A percentile compares a stretch with the other conserved stretches of the same genome.
phyloP scores from a whole-genome alignment of 1,140 invertebrate species.

The Drosophila carrolli region DNA sequence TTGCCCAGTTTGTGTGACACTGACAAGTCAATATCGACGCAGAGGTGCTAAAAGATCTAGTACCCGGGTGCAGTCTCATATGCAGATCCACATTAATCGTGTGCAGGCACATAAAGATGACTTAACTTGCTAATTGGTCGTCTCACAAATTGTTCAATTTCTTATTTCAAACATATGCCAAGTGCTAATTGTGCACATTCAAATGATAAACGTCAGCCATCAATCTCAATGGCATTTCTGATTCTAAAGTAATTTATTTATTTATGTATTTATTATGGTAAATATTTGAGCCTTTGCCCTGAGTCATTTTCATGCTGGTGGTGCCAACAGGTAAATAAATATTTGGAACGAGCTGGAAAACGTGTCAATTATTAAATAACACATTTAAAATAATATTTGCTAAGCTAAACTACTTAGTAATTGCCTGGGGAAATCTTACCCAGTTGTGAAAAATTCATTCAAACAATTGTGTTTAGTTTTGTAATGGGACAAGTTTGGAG shows the following conservation, averaged over 20 bases:
- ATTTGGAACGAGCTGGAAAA: slow-evolving; percentile 13
- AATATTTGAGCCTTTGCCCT: slow-evolving; percentile 15
- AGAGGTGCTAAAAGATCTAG: slow-evolving; percentile 36
- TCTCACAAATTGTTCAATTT: slow-evolving; percentile 45
- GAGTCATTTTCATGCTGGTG: slow-evolving; percentile 19
- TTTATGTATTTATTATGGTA: slow-evolving; percentile 20
- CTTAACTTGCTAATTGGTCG: slow-evolving; percentile 37
- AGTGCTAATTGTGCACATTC: slow-evolving; percentile 51
- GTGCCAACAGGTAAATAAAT: slow-evolving; percentile 11
- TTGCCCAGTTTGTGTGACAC: slow-evolving; percentile 23
- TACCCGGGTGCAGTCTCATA: slow-evolving; percentile 22
- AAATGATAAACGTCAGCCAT: slow-evolving; percentile 42
- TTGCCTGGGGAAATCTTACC: neutral
- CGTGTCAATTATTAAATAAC: slow-evolving; percentile 9
- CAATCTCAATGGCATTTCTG: slow-evolving; percentile 15
- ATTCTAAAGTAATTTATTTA: slow-evolving; percentile 13
- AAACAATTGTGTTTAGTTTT: neutral
- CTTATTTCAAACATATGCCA: slow-evolving; percentile 30
- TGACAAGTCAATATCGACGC: slow-evolving; percentile 21
- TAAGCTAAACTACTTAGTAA: neutral
- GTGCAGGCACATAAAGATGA: slow-evolving; percentile 35
- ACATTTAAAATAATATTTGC: slow-evolving; percentile 9
- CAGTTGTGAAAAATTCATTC: slow-evolving; percentile 6
- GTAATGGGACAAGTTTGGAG: neutral
- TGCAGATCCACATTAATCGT: slow-evolving; percentile 41